Conservation (phyloP, 2,113 vertebrate species). For the Tragelaphus strepsiceros region DNA sequence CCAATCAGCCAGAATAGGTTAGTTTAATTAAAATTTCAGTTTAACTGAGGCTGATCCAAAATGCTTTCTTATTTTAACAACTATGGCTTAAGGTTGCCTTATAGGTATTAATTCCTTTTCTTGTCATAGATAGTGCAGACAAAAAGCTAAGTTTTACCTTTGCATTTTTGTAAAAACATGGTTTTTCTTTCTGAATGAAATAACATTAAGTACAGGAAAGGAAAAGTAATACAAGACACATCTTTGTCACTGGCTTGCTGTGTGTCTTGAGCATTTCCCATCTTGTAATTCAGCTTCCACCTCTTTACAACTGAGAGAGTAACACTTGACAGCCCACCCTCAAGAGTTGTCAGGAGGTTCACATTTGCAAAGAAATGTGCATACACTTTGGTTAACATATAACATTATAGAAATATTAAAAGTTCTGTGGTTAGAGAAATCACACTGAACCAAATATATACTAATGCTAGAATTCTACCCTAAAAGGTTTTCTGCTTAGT, state of each 20-base stretch:
- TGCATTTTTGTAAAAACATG: background rate
- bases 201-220: background rate
- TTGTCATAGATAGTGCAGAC: background rate
- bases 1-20: background rate
- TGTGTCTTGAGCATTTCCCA: background rate
- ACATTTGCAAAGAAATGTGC: background rate
- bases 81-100: background rate
- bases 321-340: fast-evolving
- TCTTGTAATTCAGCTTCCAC: background rate
- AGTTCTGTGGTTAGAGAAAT: background rate
- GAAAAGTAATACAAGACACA: background rate
- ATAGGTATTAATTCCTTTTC: background rate
- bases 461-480: background rate
- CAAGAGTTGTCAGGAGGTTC: background rate
- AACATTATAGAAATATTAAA: background rate
- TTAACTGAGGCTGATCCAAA: background rate
- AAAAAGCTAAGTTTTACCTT: background rate
- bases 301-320: background rate
- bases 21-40: background rate
- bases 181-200: background rate
- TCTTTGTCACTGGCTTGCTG: background rate
- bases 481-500: background rate
- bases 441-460: background rate
- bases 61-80: background rate
- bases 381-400: background rate